Evolutionary conservation across 1,140 invertebrate species (phyloP).

Genomic region (Tetragonula clypearis): DNA sequence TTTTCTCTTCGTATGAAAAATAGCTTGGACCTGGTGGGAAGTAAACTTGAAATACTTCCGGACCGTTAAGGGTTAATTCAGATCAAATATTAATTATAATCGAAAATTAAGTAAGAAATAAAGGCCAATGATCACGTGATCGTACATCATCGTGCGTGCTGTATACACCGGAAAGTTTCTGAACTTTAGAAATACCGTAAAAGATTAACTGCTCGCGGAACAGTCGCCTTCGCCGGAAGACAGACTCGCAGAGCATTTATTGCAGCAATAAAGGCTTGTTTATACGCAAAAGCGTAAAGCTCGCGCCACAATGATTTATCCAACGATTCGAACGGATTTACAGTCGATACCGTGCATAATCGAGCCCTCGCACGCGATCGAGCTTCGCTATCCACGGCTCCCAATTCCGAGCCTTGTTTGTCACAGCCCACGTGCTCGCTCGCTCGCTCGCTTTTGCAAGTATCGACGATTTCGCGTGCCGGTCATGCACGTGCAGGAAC

Average conservation of each 20-base stretch:
- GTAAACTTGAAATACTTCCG: too few relatives aligned
- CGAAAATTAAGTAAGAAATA: too few relatives aligned
- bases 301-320: slow-evolving; percentile 34
- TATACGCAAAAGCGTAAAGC: slow-evolving; percentile 27
- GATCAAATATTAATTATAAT: neutral
- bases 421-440: slow-evolving; percentile 12
- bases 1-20: too few relatives aligned
- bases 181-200: neutral
- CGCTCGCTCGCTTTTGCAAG: neutral
- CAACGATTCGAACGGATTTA: slow-evolving; percentile 18
- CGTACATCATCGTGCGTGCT: neutral
- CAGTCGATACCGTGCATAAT: slow-evolving; percentile 33
- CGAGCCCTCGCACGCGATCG: slow-evolving; percentile 34
- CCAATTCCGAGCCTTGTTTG: slow-evolving; percentile 21
- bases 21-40: too few relatives aligned
- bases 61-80: too few relatives aligned
- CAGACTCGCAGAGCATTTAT: neutral
- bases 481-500: neutral
- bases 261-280: slow-evolving; percentile 1
- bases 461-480: neutral
- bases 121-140: too few relatives aligned
- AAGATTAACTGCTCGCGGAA: slow-evolving; percentile 12
- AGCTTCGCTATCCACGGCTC: slow-evolving; percentile 12
- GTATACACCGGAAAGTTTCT: neutral
- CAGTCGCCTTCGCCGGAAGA: slow-evolving; percentile 3